Evolutionary conservation across 2,888 invertebrate genomes (phyloP).

Genomic region (Rhogogaster chlorosoma): DNA sequence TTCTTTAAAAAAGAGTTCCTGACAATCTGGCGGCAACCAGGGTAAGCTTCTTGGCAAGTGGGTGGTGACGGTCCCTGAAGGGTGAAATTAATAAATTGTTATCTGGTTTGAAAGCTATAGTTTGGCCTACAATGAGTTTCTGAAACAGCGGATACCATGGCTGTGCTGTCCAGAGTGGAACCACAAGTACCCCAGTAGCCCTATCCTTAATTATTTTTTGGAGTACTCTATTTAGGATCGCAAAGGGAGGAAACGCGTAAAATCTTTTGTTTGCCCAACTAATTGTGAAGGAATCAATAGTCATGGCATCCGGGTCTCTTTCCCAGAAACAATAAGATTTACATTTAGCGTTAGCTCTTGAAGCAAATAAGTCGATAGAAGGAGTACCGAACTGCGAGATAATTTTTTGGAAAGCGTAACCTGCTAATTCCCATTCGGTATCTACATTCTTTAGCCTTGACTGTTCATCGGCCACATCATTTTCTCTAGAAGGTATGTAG

Average conservation of each 20-base stretch:
- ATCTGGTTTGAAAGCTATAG: neutral
- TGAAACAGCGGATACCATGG: slow-evolving; percentile 29
- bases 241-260: slow-evolving; percentile 26
- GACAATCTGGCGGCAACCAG: neutral
- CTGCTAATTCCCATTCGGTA: too few relatives aligned
- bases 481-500: too few relatives aligned
- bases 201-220: slow-evolving; percentile 44
- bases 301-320: slow-evolving; percentile 56
- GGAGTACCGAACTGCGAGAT: neutral
- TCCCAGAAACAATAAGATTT: slow-evolving; percentile 53
- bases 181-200: slow-evolving; percentile 55
- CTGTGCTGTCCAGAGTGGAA: too few relatives aligned
- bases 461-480: slow-evolving; percentile 60
- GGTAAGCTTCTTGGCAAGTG: neutral
- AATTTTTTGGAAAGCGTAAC: neutral
- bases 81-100: too few relatives aligned
- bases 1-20: neutral
- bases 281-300: slow-evolving; percentile 56
- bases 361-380: neutral
- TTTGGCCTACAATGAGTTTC: neutral
- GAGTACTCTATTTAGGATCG: neutral
- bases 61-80: neutral
- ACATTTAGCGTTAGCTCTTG: slow-evolving; percentile 57
- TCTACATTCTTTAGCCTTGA: slow-evolving; percentile 59
- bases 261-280: slow-evolving; percentile 41